Evolutionary conservation across 2,888 invertebrate species (phyloP).

Genomic region (Dicyrtomina minuta): DNA sequence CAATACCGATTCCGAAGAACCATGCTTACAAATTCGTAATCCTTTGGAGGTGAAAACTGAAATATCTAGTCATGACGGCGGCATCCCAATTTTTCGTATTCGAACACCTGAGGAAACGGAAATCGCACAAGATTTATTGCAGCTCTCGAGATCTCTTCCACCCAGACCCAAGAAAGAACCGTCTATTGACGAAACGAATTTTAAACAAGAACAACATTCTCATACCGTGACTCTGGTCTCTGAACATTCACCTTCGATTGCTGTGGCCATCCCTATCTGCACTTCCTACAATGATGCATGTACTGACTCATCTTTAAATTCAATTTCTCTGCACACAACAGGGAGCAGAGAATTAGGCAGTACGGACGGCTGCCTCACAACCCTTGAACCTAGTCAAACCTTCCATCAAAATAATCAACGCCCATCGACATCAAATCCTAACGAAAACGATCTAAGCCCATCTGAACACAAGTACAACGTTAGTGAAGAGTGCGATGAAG

Average conservation of each 20-base stretch:
- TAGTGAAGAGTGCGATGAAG: background rate
- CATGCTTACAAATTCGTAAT: background rate
- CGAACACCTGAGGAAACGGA: conserved; percentile 78
- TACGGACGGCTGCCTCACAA: conserved; percentile 38
- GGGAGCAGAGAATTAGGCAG: conserved; percentile 25
- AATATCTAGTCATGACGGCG: conserved; percentile 63
- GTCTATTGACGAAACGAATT: too few species aligned
- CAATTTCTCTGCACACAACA: too few species aligned
- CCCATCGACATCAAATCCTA: background rate
- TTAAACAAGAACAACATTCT: too few species aligned
- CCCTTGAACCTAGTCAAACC: conserved; percentile 45
- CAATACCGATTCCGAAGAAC: too few species aligned
- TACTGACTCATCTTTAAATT: too few species aligned
- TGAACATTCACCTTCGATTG: background rate
- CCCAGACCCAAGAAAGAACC: conserved; percentile 57
- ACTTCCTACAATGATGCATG: too few species aligned
- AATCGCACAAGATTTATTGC: conserved; percentile 71
- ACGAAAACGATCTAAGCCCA: too few species aligned
- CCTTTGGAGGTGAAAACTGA: conserved; percentile 55
- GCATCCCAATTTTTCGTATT: conserved; percentile 58
- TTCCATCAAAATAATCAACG: conserved; percentile 41
- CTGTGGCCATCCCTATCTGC: background rate
- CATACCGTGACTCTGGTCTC: too few species aligned
- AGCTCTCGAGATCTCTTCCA: conserved; percentile 66
- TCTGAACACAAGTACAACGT: background rate